Percentiles rank a stretch among this genome's conserved stretches.
phyloP scores from a whole-genome alignment of 2,888 invertebrate genomes.

The Ligdia adustata region DNA sequence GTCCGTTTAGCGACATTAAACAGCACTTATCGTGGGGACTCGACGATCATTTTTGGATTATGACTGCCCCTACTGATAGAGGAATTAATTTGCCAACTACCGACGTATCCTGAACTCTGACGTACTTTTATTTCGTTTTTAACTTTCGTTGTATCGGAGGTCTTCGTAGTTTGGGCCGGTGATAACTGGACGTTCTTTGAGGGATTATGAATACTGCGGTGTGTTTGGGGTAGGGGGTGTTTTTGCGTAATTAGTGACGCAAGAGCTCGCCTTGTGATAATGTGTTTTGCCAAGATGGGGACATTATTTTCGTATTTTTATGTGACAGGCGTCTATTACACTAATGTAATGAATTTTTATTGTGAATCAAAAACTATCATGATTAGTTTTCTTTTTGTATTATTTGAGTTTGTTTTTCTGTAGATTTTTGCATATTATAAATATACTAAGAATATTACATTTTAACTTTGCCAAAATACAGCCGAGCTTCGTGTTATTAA shows the following conservation, averaged over 20 bases:
- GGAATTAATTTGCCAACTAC: conserved; percentile 78
- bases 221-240: conserved; percentile 70
- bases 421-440: too few relatives aligned
- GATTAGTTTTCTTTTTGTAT: too few relatives aligned
- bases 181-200: conserved; percentile 79
- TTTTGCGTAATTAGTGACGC: conserved; percentile 78
- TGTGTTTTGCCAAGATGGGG: conserved; percentile 26
- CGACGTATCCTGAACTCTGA: conserved; percentile 55
- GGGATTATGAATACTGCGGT: conserved; percentile 66
- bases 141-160: conserved; percentile 23
- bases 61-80: conserved; percentile 71
- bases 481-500: conserved; percentile 61
- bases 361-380: neutral
- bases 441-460: too few relatives aligned
- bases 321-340: conserved; percentile 17
- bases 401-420: too few relatives aligned
- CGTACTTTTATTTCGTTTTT: conserved; percentile 33
- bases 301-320: conserved; percentile 14
- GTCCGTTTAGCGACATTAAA: conserved; percentile 73
- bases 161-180: conserved; percentile 48
- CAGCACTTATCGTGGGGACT: conserved; percentile 73
- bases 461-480: conserved; percentile 37
- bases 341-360: conserved; percentile 7
- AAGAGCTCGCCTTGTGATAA: conserved; percentile 56
- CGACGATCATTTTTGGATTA: conserved; percentile 81